Base-by-base conservation (phyloP, 1,140 invertebrate species). In the Neuroterus valhalla region DNA sequence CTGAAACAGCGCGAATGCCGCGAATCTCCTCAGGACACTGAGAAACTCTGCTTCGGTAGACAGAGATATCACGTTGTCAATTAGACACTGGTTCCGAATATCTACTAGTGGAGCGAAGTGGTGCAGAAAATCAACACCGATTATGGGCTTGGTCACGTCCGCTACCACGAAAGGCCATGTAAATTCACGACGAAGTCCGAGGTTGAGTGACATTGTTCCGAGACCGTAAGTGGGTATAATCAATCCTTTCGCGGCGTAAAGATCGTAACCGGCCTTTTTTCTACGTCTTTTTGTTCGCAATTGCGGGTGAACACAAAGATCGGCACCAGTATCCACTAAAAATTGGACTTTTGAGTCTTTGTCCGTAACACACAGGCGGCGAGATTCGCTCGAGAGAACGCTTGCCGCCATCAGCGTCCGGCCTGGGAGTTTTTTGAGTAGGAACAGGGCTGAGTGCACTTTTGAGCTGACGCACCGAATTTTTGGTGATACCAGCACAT, bases 101-200 rank as follows among this genome's bases (percentile, higher is more conserved):
- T 88, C 86, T 0, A 87, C 81, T 6, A 86, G 26, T 43, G 89
- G 52, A 2, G 79, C 71, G 71, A 79, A 84, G 71, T 84, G 48
- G 0, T 48, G 17, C 12, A 90, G 71, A 68, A 89, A 86, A 50
- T 79, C 75, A 2, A 68, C 44, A 0, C 75, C 78, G 15, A 79
- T 68, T 0, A 79, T 77, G 1, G 78, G 48, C 5, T 26, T 62
- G 15, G 55, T 67, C 5, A 78, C 74, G 10, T 77, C 76, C 8
- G 68, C 78, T 48, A 68, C 55, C 5, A 66, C 62, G 70, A 74
- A 78, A 45, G 4, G 70, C 77, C 80, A 85, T 0, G 10, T n/a
- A 17, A 80, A 80, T 11, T 75, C 55, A 10, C 82, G 71, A 0
- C 81, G 72, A 0, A 85, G 45, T 2, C 72, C 73, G 1, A 85